Percentiles rank a stretch among this genome's conserved stretches.
Evolutionary conservation across 2,888 invertebrate species (phyloP).

Genomic region (Harpalus rufipes): DNA sequence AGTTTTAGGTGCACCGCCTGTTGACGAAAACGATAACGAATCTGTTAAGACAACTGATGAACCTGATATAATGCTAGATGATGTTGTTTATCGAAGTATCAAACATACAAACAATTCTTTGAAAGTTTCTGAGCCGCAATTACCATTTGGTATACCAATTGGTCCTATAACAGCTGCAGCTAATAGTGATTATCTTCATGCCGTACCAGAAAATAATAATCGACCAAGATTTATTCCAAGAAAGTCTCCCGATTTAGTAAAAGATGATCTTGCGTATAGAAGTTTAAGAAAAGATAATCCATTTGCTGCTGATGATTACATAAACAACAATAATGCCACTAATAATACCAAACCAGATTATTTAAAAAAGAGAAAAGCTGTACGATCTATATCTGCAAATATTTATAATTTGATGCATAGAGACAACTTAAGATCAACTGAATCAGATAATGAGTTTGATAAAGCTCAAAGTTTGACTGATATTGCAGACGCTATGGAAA

Average conservation of each 20-base stretch:
- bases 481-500: slow-evolving; percentile 77
- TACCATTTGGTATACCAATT: slow-evolving; percentile 93
- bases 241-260: slow-evolving; percentile 88
- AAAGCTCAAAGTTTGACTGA: slow-evolving; percentile 80
- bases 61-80: slow-evolving; percentile 90
- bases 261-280: slow-evolving; percentile 93
- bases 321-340: slow-evolving; percentile 78
- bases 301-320: slow-evolving; percentile 78
- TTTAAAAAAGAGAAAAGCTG: slow-evolving; percentile 87
- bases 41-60: slow-evolving; percentile 77
- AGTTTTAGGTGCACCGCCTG: slow-evolving; percentile 80
- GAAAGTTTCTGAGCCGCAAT: slow-evolving; percentile 89
- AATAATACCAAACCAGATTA: slow-evolving; percentile 78
- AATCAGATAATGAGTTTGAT: slow-evolving; percentile 80
- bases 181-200: slow-evolving; percentile 91
- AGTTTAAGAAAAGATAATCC: slow-evolving; percentile 89
- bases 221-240: slow-evolving; percentile 83
- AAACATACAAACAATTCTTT: slow-evolving; percentile 87
- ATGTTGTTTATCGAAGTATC: slow-evolving; percentile 90
- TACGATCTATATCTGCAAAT: slow-evolving; percentile 90
- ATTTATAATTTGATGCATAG: slow-evolving; percentile 88
- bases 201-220: slow-evolving; percentile 82
- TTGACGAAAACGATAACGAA: slow-evolving; percentile 78
- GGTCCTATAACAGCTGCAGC: slow-evolving; percentile 90
- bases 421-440: slow-evolving; percentile 78